Evolutionary conservation across 2,113 vertebrate species (phyloP).

Genomic region (Tylochromis polylepis): DNA sequence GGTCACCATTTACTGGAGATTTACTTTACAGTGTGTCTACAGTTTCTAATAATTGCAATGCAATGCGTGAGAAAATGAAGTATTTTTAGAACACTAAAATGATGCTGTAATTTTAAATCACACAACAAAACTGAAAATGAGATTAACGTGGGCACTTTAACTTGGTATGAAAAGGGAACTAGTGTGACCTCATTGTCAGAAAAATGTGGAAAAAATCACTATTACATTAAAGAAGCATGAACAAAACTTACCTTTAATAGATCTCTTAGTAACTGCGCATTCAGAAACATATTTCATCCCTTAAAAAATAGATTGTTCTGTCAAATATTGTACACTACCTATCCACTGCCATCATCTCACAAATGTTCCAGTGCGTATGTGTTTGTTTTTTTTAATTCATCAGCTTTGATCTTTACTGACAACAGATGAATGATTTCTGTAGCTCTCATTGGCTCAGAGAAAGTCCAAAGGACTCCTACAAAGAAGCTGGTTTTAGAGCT

Average conservation of each 20-base stretch:
- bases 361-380: accelerated
- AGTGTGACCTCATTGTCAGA: not conserved
- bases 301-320: not conserved
- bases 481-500: not conserved
- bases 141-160: not conserved
- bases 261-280: not conserved
- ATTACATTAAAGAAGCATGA: not conserved
- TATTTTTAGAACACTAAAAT: not conserved
- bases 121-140: not conserved
- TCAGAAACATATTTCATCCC: not conserved
- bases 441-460: not conserved
- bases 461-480: accelerated
- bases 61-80: accelerated
- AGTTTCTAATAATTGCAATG: not conserved
- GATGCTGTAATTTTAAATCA: too few relatives aligned
- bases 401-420: not conserved
- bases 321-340: not conserved
- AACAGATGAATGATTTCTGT: not conserved
- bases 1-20: not conserved
- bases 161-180: not conserved
- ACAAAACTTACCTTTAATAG: not conserved
- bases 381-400: not conserved
- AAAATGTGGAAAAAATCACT: not conserved
- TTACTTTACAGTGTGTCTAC: not conserved
- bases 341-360: not conserved